phyloP scores from a whole-genome alignment of 2,888 invertebrate species.

The Aphrophora alni region DNA sequence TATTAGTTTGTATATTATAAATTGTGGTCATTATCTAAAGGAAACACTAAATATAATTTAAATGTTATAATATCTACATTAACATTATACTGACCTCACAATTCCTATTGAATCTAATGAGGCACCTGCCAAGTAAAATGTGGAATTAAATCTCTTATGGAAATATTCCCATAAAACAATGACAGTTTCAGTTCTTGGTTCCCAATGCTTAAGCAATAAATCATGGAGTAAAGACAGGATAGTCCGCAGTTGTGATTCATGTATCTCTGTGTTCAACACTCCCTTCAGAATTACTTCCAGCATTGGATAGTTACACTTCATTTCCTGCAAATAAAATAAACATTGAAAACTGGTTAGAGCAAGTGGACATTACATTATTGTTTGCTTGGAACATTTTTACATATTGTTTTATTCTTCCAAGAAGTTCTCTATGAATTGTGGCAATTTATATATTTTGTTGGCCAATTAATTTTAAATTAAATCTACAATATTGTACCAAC shows the following conservation, averaged over 20 bases:
- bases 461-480: no score
- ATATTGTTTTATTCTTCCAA: no score
- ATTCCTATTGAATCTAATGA: constrained; percentile 60
- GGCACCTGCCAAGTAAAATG: constrained; percentile 60
- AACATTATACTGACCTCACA: constrained; percentile 53
- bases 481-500: no score
- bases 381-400: no score
- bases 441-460: no score
- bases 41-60: no score
- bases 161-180: constrained; percentile 66
- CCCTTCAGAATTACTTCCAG: constrained; percentile 60
- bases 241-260: constrained; percentile 60
- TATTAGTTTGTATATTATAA: no score
- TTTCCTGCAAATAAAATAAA: constrained; percentile 44
- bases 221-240: constrained; percentile 47
- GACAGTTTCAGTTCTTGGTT: constrained; percentile 60
- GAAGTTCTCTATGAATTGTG: no score
- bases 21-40: no score
- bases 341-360: no score
- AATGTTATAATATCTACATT: no score
- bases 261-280: constrained; percentile 57
- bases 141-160: constrained; percentile 63
- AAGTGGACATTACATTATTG: no score
- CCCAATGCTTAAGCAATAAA: constrained; percentile 56
- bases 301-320: constrained; percentile 57